A percentile compares a stretch with the other conserved stretches of the same genome.
Conservation (phyloP, 2,113 vertebrate species). For the Zootoca vivipara region DNA sequence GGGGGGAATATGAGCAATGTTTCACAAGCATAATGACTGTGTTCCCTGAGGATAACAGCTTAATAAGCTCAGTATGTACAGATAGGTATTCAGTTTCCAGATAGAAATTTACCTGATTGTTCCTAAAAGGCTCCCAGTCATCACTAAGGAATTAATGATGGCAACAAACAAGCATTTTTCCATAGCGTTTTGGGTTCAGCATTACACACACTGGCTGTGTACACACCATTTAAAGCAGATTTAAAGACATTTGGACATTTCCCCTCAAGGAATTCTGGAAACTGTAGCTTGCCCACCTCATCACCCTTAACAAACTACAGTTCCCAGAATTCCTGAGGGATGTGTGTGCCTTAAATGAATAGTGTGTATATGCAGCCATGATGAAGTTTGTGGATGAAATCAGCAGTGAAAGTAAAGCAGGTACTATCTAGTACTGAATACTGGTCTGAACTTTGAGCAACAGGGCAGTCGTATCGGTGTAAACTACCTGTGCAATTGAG, state of each 20-base stretch:
- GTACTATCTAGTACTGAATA: neutral
- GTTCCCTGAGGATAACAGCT: neutral
- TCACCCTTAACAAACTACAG: too few relatives aligned
- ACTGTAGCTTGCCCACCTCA: too few relatives aligned
- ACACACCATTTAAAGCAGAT: too few relatives aligned
- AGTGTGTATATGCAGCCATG: neutral
- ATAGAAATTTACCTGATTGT: neutral
- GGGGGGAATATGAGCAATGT: neutral
- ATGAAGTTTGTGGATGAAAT: neutral
- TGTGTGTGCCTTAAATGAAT: too few relatives aligned
- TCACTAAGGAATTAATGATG: neutral
- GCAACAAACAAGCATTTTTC: neutral
- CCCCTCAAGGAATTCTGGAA: too few relatives aligned
- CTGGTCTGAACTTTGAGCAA: neutral
- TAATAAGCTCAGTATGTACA: neutral
- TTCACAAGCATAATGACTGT: neutral
- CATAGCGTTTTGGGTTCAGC: neutral
- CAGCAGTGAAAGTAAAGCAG: neutral
- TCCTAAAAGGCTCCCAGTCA: neutral
- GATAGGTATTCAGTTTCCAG: neutral
- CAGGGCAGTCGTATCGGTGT: too few relatives aligned
- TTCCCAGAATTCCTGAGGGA: too few relatives aligned
- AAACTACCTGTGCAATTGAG: neutral
- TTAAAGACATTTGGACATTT: too few relatives aligned
- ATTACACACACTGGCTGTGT: neutral